Evolutionary conservation across 1,140 invertebrate species (phyloP).

Genomic region (Nephotettix cincticeps): DNA sequence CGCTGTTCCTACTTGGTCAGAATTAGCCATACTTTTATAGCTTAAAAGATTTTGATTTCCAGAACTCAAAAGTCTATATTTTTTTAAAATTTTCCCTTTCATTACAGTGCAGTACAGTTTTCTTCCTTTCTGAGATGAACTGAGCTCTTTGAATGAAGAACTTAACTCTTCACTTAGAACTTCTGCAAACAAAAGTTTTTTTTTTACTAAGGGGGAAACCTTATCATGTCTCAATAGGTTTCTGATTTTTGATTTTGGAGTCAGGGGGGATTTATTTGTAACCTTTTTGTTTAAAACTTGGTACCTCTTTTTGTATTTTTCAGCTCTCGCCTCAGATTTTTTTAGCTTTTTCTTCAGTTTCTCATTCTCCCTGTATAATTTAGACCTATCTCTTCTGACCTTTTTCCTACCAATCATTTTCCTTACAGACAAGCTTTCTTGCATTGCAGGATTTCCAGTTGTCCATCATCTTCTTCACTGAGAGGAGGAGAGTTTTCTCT

Average conservation of each 20-base stretch:
- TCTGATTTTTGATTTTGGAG: neutral
- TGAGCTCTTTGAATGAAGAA: neutral
- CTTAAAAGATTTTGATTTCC: no score
- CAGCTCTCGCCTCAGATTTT: neutral
- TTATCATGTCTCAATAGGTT: neutral
- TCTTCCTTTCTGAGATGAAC: neutral
- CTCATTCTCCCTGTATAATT: neutral
- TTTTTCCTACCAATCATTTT: neutral
- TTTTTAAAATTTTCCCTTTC: neutral
- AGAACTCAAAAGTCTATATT: neutral
- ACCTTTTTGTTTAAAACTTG: neutral
- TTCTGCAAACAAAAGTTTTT: neutral
- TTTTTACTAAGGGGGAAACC: neutral
- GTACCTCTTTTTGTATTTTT: constrained; percentile 12
- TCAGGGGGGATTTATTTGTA: neutral
- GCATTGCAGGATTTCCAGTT: neutral
- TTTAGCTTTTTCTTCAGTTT: neutral
- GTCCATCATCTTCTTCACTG: no score
- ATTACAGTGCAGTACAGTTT: neutral
- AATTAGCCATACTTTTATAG: no score
- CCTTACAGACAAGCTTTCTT: neutral
- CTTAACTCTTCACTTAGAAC: neutral
- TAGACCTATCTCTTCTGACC: neutral
- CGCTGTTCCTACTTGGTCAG: no score
- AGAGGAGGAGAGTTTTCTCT: neutral